Evolutionary conservation across 2,797 vertebrate genomes (phyloP), one percentile per base, ranked within the genome.

Genomic region (Poecilia wingei): DNA sequence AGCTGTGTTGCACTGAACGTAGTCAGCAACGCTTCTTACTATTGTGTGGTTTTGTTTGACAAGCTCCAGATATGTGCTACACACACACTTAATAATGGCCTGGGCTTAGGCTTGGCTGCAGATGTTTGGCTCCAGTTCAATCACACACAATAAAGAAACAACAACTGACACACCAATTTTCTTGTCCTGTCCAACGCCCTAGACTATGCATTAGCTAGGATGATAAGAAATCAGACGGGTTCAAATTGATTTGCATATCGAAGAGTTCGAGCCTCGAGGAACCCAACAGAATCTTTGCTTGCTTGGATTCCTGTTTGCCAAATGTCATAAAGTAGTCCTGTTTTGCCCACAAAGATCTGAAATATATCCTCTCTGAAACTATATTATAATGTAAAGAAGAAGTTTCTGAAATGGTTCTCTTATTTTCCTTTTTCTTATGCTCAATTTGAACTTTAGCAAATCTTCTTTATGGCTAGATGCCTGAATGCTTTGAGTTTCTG

Each of bases 11-110:
- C 85, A 84, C 75, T 91, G 84, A 89, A 87, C 76, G 68, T 85
- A 82, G 76, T 74, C 85, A 71, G 78, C 74, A 82, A 84, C 74
- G 75, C 79, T 87, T 85, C 72, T 85, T 82, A 87, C 61, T 66
- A 72, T 49, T 59, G 77, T 85, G 87, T 82, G 93, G 91, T 88
- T 94, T 90, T 90, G 86, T 92, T 80, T 81, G 81, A 92, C 85
- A 85, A 81, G 84, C 78, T 90, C 71, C 79, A 88, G 86, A 91
- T 91, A 89, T 90, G 87, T 79, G 79, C 79, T 77, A 81, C 87
- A 88, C 81, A 91, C 78, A 79, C 82, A 77, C 81, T 86, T 92
- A 92, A 92, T 92, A 90, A 88, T 28, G 55, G 80, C 82, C 83
- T 87, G 75, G 81, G 71, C 79, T 91, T 86, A 83, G 77, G 86